Base-by-base conservation (phyloP, 2,888 invertebrate genomes). In the Drosophila quinaria region DNA sequence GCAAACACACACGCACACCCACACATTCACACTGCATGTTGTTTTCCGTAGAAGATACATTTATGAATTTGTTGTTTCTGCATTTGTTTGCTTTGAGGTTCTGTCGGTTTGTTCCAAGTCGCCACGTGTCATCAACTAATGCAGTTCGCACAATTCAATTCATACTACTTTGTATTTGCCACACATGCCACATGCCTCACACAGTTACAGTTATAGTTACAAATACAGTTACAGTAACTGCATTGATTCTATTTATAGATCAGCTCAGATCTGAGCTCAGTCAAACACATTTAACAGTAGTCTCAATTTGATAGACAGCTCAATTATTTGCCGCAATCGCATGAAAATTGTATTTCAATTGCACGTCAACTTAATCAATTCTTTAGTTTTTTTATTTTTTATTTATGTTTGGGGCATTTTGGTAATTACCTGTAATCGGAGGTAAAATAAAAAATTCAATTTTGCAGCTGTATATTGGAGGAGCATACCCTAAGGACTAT, bases 11-110 rank as follows among this genome's bases (percentile, higher is more conserved):
- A 1, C 22, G 1, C 29, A 6, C 29, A 17, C 41, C 31, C 44
- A 37, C 35, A 51, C 9, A 37, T 19, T n/a, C 25, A 31, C 39
- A 50, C n/a, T n/a, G 11, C 54, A 4, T 13, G 22, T 22, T n/a
- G 25, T 17, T 4, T 31, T 42, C 9, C 9, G 22, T 11, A 1
- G 8, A 15, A 44, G 42, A 41, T 13, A 41, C 44, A 15, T 44
- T 55, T 44, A n/a, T 49, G 22, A 55, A 17, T 17, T 59, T 47
- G 35, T 64, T 50, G 70, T n/a, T 55, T 29, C 46, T 29, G 44
- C 44, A 11, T 35, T 59, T 61, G 50, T 65, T 71, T 41, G 64
- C 50, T 49, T 56, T 51, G 49, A 46, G 59, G 59, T 54, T 44
- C 29, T 37, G 35, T 10, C 10, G 41, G 33, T 4, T 25, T 15